phyloP scores from a whole-genome alignment of 37 sponge, comb jelly and placozoan species.

The Beroe ovata region DNA sequence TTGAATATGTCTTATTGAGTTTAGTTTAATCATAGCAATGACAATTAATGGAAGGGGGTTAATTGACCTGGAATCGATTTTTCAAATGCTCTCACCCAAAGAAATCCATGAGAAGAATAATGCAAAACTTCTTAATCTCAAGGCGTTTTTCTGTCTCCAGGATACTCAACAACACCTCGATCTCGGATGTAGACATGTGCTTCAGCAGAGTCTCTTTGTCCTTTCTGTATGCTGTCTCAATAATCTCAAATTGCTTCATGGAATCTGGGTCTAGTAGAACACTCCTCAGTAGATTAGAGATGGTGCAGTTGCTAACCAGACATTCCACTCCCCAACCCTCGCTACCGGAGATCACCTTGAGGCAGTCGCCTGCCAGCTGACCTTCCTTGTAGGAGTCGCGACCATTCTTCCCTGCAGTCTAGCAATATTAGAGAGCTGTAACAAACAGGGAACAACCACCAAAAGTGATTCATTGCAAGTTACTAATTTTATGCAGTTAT shows the following conservation, averaged over 20 bases:
- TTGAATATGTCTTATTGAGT: too few species aligned
- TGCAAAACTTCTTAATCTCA: slow-evolving; percentile 23
- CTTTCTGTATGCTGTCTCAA: slow-evolving; percentile 18
- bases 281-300: slow-evolving; percentile 11
- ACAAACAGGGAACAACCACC: too few species aligned
- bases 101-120: slow-evolving; percentile 4
- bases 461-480: too few species aligned
- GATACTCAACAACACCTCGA: slow-evolving; percentile 39
- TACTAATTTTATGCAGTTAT: too few species aligned
- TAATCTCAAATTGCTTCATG: slow-evolving; percentile 28
- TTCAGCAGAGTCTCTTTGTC: not conserved
- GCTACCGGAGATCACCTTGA: not conserved
- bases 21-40: too few species aligned
- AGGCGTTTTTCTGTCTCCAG: slow-evolving; percentile 30
- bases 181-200: slow-evolving; percentile 14
- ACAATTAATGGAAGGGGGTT: too few species aligned
- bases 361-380: slow-evolving; percentile 33
- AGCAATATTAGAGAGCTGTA: too few species aligned
- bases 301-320: slow-evolving; percentile 25
- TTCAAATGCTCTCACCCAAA: slow-evolving; percentile 10
- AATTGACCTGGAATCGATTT: too few species aligned
- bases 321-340: slow-evolving; percentile 12
- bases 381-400: not conserved
- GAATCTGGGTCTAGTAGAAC: slow-evolving; percentile 21
- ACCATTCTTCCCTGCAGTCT: not conserved